Conservation (phyloP, 2,113 vertebrate species). For the Upupa epops region DNA sequence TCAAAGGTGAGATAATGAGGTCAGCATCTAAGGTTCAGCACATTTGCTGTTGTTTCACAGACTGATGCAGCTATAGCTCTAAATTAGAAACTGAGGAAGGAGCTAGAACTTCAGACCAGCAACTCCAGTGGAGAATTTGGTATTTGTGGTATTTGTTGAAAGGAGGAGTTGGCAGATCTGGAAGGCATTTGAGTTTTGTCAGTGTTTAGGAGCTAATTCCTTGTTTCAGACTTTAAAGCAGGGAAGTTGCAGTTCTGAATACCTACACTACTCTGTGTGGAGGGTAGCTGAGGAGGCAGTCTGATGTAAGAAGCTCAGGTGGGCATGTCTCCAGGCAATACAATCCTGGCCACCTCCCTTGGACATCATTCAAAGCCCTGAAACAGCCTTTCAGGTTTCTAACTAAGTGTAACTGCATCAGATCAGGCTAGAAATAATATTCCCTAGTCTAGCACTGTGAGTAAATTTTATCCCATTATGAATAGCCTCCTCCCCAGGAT, state of each 20-base stretch:
- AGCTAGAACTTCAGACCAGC: neutral
- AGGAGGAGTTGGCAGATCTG: neutral
- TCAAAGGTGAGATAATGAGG: conserved; percentile 26
- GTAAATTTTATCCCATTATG: conserved; percentile 52
- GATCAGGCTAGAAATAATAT: conserved; percentile 40
- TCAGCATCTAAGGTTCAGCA: conserved; percentile 26
- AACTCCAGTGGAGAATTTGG: neutral
- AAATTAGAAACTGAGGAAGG: neutral
- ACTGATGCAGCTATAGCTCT: neutral
- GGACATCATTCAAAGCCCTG: conserved; percentile 26
- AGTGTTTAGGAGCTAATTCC: neutral
- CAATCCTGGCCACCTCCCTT: neutral
- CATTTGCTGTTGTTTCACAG: neutral
- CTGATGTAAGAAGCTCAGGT: neutral
- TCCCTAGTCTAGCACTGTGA: conserved; percentile 22
- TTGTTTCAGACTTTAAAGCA: neutral
- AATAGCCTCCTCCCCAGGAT: conserved; percentile 18
- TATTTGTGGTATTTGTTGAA: neutral
- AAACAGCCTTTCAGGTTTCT: conserved; percentile 42
- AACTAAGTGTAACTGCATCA: conserved; percentile 26
- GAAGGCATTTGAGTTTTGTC: neutral
- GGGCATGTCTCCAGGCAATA: neutral
- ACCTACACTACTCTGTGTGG: rapidly evolving
- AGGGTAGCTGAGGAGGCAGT: neutral
- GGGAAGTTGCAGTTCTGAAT: neutral